Percentiles rank a stretch among this genome's conserved stretches.
phyloP scores from a whole-genome alignment of 2,888 invertebrate species.

The Pecten maximus region DNA sequence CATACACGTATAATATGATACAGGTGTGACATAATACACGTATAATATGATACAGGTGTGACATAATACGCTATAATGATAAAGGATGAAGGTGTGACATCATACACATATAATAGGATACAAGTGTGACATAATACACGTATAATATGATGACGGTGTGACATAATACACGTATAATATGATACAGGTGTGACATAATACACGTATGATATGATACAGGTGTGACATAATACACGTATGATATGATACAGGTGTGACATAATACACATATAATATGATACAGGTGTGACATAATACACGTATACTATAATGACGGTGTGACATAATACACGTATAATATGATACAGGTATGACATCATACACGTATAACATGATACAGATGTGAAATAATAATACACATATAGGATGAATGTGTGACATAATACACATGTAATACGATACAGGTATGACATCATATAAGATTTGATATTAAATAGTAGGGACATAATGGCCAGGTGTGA shows the following conservation, averaged over 20 bases:
- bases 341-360: neutral
- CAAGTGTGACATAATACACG: neutral
- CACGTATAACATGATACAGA: neutral
- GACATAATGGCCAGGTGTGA: neutral
- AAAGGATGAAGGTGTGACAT: neutral
- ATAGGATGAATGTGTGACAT: neutral
- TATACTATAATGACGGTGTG: neutral
- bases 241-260: neutral
- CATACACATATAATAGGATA: neutral
- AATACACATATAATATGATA: neutral
- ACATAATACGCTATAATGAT: too few relatives aligned
- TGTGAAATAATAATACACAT: neutral
- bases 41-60: neutral
- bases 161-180: neutral
- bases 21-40: neutral
- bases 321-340: neutral
- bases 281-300: neutral
- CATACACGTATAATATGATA: neutral
- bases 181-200: neutral
- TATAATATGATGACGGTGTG: neutral
- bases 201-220: neutral
- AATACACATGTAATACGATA: neutral
- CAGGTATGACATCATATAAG: neutral
- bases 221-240: neutral
- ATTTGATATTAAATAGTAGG: neutral